A percentile compares a stretch with the other conserved stretches of the same genome.
Conservation (phyloP, 2,888 invertebrate genomes). For the Agriotes lineatus region DNA sequence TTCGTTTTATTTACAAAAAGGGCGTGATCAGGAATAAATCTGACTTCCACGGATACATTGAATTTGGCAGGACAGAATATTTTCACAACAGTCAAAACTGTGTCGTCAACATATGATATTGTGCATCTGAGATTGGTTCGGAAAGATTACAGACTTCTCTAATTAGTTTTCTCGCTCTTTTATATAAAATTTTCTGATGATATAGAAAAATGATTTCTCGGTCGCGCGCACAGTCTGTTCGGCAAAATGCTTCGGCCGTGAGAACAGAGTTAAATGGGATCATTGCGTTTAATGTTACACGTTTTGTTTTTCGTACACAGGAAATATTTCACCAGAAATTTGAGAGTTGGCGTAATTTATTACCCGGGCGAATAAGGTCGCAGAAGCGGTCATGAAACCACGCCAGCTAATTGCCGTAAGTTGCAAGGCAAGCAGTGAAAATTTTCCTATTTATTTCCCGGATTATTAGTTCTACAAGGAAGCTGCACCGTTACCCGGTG, state of each 20-base stretch:
- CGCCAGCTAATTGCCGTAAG: neutral
- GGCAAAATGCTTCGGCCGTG: slow-evolving; percentile 59
- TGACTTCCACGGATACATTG: neutral
- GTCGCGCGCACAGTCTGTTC: slow-evolving; percentile 46
- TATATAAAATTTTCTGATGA: slow-evolving; percentile 20
- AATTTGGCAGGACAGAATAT: slow-evolving; percentile 2
- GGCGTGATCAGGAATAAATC: too few species aligned
- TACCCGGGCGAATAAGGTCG: slow-evolving; percentile 2
- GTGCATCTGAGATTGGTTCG: neutral
- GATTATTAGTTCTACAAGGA: neutral
- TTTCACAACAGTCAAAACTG: neutral
- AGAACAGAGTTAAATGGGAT: slow-evolving; percentile 59
- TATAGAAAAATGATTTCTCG: slow-evolving; percentile 50
- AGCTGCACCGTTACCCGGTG: neutral
- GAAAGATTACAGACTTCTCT: too few species aligned
- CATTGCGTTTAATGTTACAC: slow-evolving; percentile 53
- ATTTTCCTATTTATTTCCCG: too few species aligned
- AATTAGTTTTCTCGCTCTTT: slow-evolving; percentile 23
- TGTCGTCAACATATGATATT: neutral
- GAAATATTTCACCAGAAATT: slow-evolving; percentile 42
- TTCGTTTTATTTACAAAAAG: neutral
- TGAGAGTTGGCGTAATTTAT: slow-evolving; percentile 27
- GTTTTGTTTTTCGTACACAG: slow-evolving; percentile 41
- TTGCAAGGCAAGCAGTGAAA: neutral
- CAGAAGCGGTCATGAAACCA: too few species aligned